Evolutionary conservation across 2,888 invertebrate genomes (phyloP).

Genomic region (Biston stratarius): DNA sequence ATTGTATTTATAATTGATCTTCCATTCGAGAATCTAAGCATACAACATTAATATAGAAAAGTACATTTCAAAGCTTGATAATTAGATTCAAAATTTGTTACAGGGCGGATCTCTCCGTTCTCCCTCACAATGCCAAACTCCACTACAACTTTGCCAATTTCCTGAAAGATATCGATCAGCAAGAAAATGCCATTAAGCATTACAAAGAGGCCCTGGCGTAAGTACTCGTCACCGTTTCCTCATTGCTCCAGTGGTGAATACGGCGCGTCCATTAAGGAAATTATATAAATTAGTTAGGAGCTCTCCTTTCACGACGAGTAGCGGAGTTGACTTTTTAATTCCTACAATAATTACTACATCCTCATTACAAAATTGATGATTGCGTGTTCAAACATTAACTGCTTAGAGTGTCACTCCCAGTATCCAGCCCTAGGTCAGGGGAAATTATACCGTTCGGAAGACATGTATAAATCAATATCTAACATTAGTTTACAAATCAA

Average conservation of each 20-base stretch:
- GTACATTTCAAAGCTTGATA: constrained; percentile 1
- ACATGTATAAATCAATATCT: too few species aligned
- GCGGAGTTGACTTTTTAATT: constrained; percentile 10
- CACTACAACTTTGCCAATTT: constrained; percentile 96
- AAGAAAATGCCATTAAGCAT: constrained; percentile 91
- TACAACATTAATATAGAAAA: too few species aligned
- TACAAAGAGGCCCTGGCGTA: constrained; percentile 93
- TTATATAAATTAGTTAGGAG: constrained; percentile 2
- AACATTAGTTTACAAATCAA: too few species aligned
- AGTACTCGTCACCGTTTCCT: constrained; percentile 62
- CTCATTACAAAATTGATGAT: background rate
- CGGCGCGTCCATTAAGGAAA: constrained; percentile 15
- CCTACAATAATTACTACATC: constrained; percentile 4
- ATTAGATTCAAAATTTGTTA: constrained; percentile 26
- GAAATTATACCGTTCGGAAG: too few species aligned
- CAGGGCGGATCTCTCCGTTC: constrained; percentile 92
- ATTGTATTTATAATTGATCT: too few species aligned
- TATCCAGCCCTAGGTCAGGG: too few species aligned
- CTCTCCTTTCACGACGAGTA: constrained; percentile 3
- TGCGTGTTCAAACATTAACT: background rate
- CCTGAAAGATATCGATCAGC: constrained; percentile 91
- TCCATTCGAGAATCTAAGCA: too few species aligned
- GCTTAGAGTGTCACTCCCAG: background rate
- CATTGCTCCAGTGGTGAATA: background rate
- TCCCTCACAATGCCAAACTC: constrained; percentile 95